Conservation (phyloP, 2,797 vertebrate genomes). For the Thripadectes ignobilis region DNA sequence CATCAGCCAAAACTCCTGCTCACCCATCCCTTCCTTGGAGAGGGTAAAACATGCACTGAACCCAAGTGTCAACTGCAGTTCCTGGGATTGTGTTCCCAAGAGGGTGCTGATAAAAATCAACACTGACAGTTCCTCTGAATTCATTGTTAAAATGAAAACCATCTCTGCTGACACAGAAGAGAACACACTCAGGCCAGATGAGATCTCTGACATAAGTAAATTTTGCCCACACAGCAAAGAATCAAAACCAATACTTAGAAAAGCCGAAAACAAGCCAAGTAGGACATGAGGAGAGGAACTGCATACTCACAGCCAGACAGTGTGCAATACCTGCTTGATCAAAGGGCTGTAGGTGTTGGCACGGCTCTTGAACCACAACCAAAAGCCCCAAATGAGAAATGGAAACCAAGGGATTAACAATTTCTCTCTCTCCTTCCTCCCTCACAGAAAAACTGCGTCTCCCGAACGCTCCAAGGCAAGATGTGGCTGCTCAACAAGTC, state of each 20-base stretch:
- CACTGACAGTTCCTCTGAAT: neutral
- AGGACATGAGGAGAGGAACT: neutral
- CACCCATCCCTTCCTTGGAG: neutral
- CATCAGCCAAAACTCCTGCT: neutral
- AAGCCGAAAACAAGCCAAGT: neutral
- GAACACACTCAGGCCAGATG: neutral
- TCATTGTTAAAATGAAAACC: neutral
- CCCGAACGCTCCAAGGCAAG: fast-evolving
- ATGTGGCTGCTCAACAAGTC: fast-evolving
- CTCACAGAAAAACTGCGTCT: neutral
- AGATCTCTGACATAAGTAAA: neutral
- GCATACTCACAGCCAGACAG: neutral
- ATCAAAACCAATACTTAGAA: neutral
- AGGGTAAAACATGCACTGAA: neutral
- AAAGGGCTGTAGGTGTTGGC: neutral
- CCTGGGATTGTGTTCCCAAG: neutral
- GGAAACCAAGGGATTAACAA: neutral
- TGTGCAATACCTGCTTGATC: neutral
- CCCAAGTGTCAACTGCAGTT: neutral
- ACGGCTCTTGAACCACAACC: neutral
- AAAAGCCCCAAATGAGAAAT: neutral
- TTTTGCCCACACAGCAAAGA: neutral
- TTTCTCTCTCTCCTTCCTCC: neutral
- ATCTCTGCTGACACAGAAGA: neutral
- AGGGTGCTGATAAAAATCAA: neutral